Percentiles rank a stretch among this genome's conserved stretches.
phyloP scores from a whole-genome alignment of 2,888 invertebrate species.

The Synanthedon andrenaeformis region DNA sequence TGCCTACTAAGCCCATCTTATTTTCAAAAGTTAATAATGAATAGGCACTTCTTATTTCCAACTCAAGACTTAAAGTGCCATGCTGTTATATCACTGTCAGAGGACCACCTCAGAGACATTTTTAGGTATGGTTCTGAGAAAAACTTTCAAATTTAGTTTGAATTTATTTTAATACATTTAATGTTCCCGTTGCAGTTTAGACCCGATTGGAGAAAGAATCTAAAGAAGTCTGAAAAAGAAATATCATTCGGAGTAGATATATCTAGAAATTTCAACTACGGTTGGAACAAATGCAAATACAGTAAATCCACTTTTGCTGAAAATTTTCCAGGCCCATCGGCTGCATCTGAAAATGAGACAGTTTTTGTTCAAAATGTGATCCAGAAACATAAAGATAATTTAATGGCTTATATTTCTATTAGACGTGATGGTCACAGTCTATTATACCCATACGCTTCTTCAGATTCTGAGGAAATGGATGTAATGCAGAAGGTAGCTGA shows the following conservation, averaged over 20 bases:
- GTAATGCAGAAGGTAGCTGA: slow-evolving; percentile 23
- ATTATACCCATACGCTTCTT: slow-evolving; percentile 74
- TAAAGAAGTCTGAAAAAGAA: slow-evolving; percentile 17
- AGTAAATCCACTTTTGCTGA: slow-evolving; percentile 25
- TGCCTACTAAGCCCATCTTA: too few species aligned
- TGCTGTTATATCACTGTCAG: too few species aligned
- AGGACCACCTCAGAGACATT: too few species aligned
- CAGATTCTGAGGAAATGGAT: slow-evolving; percentile 14
- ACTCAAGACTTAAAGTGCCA: too few species aligned
- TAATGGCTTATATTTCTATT: slow-evolving; percentile 77
- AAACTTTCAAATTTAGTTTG: too few species aligned
- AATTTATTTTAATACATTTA: too few species aligned
- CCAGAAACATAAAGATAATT: slow-evolving; percentile 43
- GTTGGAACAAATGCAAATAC: slow-evolving; percentile 32
- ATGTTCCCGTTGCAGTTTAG: not conserved
- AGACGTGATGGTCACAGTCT: slow-evolving; percentile 78
- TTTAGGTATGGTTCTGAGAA: too few species aligned
- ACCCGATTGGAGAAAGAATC: slow-evolving; percentile 40
- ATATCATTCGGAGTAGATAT: slow-evolving; percentile 43
- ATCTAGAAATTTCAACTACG: slow-evolving; percentile 42
- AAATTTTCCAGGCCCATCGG: slow-evolving; percentile 65
- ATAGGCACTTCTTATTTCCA: too few species aligned
- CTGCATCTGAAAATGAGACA: slow-evolving; percentile 77
- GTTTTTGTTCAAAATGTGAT: slow-evolving; percentile 68
- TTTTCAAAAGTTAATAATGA: too few species aligned